A percentile compares a stretch with the other conserved stretches of the same genome.
These are phyloP conservation scores for Pinctada fucata DNA, from an alignment of 2,888 invertebrate species.

Conservation along the genomic window DNA sequence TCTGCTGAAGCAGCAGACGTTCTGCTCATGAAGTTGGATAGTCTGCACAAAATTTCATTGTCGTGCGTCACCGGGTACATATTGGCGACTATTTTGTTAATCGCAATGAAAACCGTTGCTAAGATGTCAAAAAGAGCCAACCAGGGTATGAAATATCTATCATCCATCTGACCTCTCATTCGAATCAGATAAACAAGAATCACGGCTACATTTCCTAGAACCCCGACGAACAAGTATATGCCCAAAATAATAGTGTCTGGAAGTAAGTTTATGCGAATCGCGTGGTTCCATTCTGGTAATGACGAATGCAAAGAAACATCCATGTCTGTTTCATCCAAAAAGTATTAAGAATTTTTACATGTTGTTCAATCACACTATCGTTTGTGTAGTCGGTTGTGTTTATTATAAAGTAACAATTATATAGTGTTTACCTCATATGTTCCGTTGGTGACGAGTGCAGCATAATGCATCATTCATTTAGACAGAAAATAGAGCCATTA, in stretches of 20 bases:
- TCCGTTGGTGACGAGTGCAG: no score
- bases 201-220: conserved; percentile 9
- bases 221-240: conserved; percentile 10
- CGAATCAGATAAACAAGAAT: conserved; percentile 15
- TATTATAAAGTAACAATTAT: no score
- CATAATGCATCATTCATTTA: no score
- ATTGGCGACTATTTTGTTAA: neutral
- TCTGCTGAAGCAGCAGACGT: conserved; percentile 13
- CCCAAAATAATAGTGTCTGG: conserved; percentile 8
- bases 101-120: conserved; percentile 4
- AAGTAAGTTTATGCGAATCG: neutral
- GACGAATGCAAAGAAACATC: no score
- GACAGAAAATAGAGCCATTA: no score
- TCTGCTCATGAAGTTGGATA: conserved; percentile 14
- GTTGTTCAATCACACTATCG: no score
- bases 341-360: no score
- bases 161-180: conserved; percentile 17
- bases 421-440: no score
- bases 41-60: conserved; percentile 3
- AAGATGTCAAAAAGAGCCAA: conserved; percentile 19
- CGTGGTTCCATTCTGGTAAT: conserved; percentile 7
- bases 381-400: no score
- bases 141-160: conserved; percentile 16
- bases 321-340: no score
- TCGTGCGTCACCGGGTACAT: conserved; percentile 5